Conservation (phyloP, 2,797 vertebrate species). For the Cheirogaleus major region DNA sequence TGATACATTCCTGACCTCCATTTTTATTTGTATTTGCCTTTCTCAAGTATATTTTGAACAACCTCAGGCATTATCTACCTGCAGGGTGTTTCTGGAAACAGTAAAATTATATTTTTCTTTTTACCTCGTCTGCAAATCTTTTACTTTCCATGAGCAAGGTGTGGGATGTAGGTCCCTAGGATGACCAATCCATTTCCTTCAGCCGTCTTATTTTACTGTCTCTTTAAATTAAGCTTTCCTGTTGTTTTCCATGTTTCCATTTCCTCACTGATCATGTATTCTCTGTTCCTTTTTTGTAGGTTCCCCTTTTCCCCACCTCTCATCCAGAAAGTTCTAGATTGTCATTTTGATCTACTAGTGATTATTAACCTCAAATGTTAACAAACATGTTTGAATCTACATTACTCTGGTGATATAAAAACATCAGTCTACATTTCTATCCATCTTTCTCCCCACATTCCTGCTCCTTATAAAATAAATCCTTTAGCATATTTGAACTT, state of each 20-base stretch:
- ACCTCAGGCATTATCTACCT: background rate
- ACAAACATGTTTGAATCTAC: background rate
- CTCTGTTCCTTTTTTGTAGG: background rate
- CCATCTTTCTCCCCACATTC: background rate
- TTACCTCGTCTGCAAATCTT: background rate
- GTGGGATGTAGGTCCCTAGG: background rate
- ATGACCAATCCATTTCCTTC: background rate
- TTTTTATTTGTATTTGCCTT: background rate
- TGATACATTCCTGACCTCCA: background rate
- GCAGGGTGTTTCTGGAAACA: background rate
- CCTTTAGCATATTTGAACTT: background rate
- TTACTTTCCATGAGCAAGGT: background rate
- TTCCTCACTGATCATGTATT: background rate
- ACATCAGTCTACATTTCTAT: background rate
- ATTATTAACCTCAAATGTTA: background rate
- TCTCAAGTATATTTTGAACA: background rate
- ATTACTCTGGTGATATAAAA: background rate
- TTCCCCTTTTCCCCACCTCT: background rate
- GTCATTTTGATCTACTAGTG: background rate
- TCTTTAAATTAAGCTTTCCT: background rate
- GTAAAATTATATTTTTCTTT: background rate
- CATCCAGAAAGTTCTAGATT: background rate
- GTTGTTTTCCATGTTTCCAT: background rate
- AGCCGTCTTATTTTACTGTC: background rate
- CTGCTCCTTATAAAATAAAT: background rate